These are phyloP conservation scores for Ptyas mucosa DNA, from an alignment of 2,113 vertebrate species.

Conservation along the genomic window DNA sequence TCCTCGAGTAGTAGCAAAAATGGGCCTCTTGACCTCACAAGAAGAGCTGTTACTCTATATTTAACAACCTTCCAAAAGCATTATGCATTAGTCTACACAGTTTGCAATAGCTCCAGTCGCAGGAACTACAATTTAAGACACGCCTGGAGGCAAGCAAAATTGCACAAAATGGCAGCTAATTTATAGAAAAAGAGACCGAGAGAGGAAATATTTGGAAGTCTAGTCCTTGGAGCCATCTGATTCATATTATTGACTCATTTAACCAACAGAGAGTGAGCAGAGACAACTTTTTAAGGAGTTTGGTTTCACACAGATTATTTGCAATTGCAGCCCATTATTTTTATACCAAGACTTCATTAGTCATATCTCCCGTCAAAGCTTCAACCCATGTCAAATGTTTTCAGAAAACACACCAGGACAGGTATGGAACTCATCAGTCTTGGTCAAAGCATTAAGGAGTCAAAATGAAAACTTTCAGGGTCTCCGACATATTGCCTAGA, in stretches of 20 bases:
- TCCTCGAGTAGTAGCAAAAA: conserved; percentile 66
- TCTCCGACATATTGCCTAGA: conserved; percentile 88
- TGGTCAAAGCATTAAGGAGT: conserved; percentile 98
- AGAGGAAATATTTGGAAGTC: conserved; percentile 77
- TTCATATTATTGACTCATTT: conserved; percentile 84
- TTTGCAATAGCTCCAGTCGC: conserved; percentile 75
- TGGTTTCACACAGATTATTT: conserved; percentile 77
- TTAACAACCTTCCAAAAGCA: conserved; percentile 71
- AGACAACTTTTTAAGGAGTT: conserved; percentile 83
- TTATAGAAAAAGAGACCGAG: conserved; percentile 72
- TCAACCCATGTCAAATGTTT: conserved; percentile 86
- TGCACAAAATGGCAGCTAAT: conserved; percentile 79
- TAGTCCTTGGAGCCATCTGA: conserved; percentile 78
- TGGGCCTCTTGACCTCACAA: conserved; percentile 77
- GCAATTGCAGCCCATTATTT: conserved; percentile 93
- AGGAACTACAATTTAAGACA: conserved; percentile 79
- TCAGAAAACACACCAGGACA: conserved; percentile 86
- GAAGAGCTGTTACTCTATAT: conserved; percentile 75
- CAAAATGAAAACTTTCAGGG: conserved; percentile 96
- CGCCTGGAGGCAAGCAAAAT: conserved; percentile 80
- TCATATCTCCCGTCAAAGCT: conserved; percentile 91
- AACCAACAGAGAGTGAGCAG: conserved; percentile 83
- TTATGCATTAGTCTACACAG: conserved; percentile 80
- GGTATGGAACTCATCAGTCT: conserved; percentile 98
- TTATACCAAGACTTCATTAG: conserved; percentile 95